Base-by-base conservation (phyloP, 2,113 vertebrate species). In the Nesoenas mayeri region DNA sequence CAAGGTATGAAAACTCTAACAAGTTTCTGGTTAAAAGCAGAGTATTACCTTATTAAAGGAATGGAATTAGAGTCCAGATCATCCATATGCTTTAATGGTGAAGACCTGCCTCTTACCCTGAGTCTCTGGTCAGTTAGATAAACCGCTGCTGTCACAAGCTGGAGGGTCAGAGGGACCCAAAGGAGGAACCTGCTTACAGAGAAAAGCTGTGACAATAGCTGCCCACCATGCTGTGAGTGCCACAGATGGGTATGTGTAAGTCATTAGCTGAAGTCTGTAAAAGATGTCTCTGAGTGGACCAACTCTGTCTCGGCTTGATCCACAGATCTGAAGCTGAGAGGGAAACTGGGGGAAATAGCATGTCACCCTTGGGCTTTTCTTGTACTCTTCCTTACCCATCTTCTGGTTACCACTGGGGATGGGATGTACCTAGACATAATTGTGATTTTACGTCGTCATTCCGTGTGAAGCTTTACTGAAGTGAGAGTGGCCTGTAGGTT, bases 81-180 rank as follows among this genome's bases (percentile, higher is more conserved):
- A 0, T 79, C 18, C 3, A 3, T 67, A 47, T n/a, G 44, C 34
- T 31, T 71, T 90, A 54, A 67, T 79, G 38, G 22, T 53, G 47
- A 42, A 91, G 42, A 56, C 17, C 31, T 64, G 0, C 38, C 14
- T 64, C 15, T 20, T 70, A 17, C 9, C 19, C 32, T 72, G 48
- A 50, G 29, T 15, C 19, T 57, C 32, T 62, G 38, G 11, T 79
- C 47, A 67, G 21, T 61, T 73, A n/a, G 3, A 24, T 34, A 74
- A 62, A 40, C 7, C 0, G 0, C 25, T 34, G 54, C 48, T 69
- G 28, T 57, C 1, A 1, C 29, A 38, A 51, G 48, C 36, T 64
- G 61, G 42, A 40, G 65, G 53, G 38, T 82, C 9, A 19, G 75
- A 22, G n/a, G 21, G 82, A n/a, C 10, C 10, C 13, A n/a, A 12